A percentile compares a stretch with the other conserved stretches of the same genome.
phyloP scores from a whole-genome alignment of 2,888 invertebrate genomes.

The Diadegma fenestrale region DNA sequence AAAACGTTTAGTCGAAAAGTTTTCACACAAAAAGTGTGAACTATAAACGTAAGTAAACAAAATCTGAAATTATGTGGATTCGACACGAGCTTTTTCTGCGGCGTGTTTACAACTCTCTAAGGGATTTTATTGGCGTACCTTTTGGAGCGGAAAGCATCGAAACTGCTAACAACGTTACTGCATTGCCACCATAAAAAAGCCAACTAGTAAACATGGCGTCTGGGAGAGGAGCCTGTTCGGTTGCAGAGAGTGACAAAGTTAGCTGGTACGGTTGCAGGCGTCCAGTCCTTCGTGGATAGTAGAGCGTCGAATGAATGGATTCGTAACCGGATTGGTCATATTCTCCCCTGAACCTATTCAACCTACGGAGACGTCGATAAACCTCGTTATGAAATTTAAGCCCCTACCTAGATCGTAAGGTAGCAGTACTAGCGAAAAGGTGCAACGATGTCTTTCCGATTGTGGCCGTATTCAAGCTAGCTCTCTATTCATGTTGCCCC shows the following conservation, averaged over 20 bases:
- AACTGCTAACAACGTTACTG: conserved; percentile 33
- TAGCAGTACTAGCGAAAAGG: not conserved
- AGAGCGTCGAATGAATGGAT: conserved; percentile 22
- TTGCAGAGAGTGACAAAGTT: conserved; percentile 23
- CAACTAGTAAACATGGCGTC: not conserved
- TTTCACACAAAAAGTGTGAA: not conserved
- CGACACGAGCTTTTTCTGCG: conserved; percentile 53
- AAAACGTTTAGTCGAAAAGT: no score
- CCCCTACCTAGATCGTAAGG: not conserved
- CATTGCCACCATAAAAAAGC: not conserved
- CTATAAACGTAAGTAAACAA: conserved; percentile 23
- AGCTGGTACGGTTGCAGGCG: not conserved
- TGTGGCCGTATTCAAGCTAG: not conserved
- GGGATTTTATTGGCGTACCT: conserved; percentile 59
- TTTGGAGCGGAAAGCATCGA: conserved; percentile 26
- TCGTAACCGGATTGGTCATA: conserved; percentile 36
- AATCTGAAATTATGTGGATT: conserved; percentile 72
- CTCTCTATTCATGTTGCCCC: not conserved
- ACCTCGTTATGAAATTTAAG: conserved; percentile 45
- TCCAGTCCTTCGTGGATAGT: conserved; percentile 12
- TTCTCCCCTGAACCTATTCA: not conserved
- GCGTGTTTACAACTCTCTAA: conserved; percentile 69
- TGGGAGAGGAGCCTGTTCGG: not conserved
- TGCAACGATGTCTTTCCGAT: not conserved
- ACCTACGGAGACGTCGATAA: conserved; percentile 11